Base-by-base conservation (phyloP, 2,797 vertebrate species). In the Acrossocheilus fasciatus region DNA sequence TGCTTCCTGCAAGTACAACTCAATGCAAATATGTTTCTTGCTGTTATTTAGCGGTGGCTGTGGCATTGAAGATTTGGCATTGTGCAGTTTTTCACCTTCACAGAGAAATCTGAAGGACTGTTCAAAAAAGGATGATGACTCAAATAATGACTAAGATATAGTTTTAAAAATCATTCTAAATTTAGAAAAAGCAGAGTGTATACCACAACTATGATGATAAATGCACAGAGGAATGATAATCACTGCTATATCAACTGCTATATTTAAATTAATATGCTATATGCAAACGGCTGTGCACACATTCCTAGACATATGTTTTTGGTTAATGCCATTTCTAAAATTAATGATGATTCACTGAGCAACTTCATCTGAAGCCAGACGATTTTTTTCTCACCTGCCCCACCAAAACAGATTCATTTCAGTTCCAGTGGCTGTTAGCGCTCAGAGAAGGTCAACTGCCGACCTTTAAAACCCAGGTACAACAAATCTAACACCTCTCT, bases 401-500 rank as follows among this genome's bases (percentile, higher is more conserved):
- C 17, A 52, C 52, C 39, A n/a, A 74, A 62, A 88, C 77, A 88
- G 92, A 93, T 93, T 89, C 89, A 92, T 94, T 92, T 92, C 89
- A 91, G 84, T 83, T 79, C 87, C 86, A 75, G 66, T 86, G 74
- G 83, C 88, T 91, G 88, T 92, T 91, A 89, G 88, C 88, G 85
- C 87, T 88, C 54, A 86, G 86, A 89, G 92, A 94, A 95, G 94
- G 93, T 94, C 92, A 94, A 86, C 86, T 50, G 34, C 72, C 91
- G 93, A 94, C 93, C 94, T 95, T 95, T 94, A 92, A 88, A 87
- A 86, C 87, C 81, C 86, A 91, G 91, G 89, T 90, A 90, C 77
- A 91, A 93, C 91, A 93, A 91, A 93, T 93, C 91, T 89, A 91
- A 89, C 89, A 90, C 83, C 91, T 87, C 80, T 85, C 86, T 88